Percentiles rank a stretch among this genome's conserved stretches.
Evolutionary conservation across 2,113 vertebrate genomes (phyloP).

Genomic region (Callionymus lyra): DNA sequence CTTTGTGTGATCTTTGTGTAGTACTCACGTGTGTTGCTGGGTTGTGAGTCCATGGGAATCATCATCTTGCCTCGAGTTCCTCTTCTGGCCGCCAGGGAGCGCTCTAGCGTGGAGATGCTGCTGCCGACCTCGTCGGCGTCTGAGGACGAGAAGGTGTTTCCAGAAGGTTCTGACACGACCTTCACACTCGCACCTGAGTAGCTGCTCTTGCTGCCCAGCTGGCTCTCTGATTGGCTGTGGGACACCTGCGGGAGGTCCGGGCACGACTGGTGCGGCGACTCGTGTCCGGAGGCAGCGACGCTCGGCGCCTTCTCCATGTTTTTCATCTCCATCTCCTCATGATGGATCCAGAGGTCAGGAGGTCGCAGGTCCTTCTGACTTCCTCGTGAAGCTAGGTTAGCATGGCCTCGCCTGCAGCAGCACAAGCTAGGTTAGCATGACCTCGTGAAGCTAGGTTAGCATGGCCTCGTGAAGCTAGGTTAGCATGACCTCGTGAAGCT

Average conservation of each 20-base stretch:
- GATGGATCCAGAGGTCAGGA: conserved; percentile 93
- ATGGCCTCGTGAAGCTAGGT: too few species aligned
- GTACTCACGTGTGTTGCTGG: conserved; percentile 78
- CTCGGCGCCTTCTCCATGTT: conserved; percentile 83
- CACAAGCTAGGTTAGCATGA: neutral
- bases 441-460: too few species aligned
- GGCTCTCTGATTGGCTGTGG: conserved; percentile 88
- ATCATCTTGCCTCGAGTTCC: conserved; percentile 84
- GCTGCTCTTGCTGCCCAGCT: conserved; percentile 85
- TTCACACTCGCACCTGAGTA: conserved; percentile 72
- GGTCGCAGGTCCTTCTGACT: conserved; percentile 90
- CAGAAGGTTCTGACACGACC: too few species aligned
- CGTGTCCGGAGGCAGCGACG: conserved; percentile 66
- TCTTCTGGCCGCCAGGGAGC: conserved; percentile 77
- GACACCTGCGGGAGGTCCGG: conserved; percentile 83
- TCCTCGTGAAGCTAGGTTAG: too few species aligned
- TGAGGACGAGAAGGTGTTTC: too few species aligned
- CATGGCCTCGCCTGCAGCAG: too few species aligned
- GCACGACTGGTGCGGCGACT: conserved; percentile 75
- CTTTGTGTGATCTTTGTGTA: too few species aligned
- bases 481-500: too few species aligned
- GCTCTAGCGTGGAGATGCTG: conserved; percentile 83
- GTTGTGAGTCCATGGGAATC: conserved; percentile 90
- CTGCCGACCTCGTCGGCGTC: conserved; percentile 82
- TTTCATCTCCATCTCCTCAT: conserved; percentile 97